These are phyloP conservation scores for Pyralis farinalis DNA, from an alignment of 2,888 invertebrate species.

Conservation along the genomic window DNA sequence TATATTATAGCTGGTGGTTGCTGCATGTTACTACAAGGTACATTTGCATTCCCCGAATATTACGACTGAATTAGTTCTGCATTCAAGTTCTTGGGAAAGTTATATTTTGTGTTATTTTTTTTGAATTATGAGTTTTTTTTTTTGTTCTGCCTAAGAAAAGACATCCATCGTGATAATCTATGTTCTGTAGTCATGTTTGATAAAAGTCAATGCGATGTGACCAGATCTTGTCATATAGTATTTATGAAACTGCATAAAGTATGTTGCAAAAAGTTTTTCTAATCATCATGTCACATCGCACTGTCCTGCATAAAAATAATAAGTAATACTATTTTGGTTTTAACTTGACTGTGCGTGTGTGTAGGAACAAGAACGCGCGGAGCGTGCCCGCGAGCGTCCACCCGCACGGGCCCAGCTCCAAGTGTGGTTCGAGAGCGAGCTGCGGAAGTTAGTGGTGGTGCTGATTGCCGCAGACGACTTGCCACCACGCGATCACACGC, in stretches of 20 bases:
- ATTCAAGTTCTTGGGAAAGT: constrained; percentile 42
- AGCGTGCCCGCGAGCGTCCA: constrained; percentile 82
- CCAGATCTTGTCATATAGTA: neutral
- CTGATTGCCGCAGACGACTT: constrained; percentile 93
- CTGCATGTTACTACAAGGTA: constrained; percentile 68
- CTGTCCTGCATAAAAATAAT: neutral
- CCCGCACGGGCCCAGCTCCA: constrained; percentile 92
- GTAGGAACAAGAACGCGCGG: constrained; percentile 72
- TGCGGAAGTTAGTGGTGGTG: constrained; percentile 91
- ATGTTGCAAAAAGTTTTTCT: no score
- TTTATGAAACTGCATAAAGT: neutral
- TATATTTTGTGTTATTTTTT: constrained; percentile 29
- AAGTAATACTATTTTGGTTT: neutral
- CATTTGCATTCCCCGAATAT: constrained; percentile 56
- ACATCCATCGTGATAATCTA: constrained; percentile 27
- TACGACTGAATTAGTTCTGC: constrained; percentile 54
- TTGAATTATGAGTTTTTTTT: constrained; percentile 16
- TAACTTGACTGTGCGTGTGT: constrained; percentile 15
- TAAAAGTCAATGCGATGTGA: constrained; percentile 4
- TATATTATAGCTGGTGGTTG: constrained; percentile 60
- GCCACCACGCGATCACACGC: constrained; percentile 87
- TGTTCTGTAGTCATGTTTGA: constrained; percentile 34
- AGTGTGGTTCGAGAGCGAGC: constrained; percentile 93
- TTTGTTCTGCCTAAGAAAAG: constrained; percentile 25
- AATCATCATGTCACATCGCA: no score